Evolutionary conservation across 2,888 invertebrate species (phyloP).

Genomic region (Drepanosiphum platanoidis): DNA sequence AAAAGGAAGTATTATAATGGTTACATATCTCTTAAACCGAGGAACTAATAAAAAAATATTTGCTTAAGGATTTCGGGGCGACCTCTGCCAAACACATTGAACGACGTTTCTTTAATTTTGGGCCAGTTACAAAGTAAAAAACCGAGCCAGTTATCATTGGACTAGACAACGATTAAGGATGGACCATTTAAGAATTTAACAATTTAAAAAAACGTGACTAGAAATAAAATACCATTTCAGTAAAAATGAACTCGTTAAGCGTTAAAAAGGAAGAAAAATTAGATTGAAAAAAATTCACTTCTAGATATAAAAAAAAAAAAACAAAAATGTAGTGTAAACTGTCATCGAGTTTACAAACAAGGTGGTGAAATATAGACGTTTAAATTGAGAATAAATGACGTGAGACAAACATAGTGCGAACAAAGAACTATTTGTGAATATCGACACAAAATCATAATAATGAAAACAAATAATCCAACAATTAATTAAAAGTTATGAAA

Average conservation of each 20-base stretch:
- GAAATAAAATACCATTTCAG: conserved; percentile 11
- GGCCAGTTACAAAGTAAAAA: conserved; percentile 28
- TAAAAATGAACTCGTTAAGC: not conserved
- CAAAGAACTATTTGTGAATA: conserved; percentile 40
- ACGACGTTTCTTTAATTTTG: conserved; percentile 30
- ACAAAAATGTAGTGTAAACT: not conserved
- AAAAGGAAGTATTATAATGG: conserved; percentile 44
- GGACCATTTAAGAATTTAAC: conserved; percentile 24
- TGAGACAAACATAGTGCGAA: conserved; percentile 25
- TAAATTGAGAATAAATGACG: not conserved
- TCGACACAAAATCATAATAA: conserved; percentile 41
- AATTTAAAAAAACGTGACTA: conserved; percentile 28
- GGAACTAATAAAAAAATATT: conserved; percentile 54
- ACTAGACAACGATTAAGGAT: conserved; percentile 46
- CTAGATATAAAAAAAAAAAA: conserved; percentile 24
- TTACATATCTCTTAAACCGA: conserved; percentile 46
- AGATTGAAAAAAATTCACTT: conserved; percentile 36
- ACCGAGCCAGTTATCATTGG: conserved; percentile 57
- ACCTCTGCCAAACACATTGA: conserved; percentile 38
- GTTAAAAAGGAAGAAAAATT: too few relatives aligned
- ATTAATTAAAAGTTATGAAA: conserved; percentile 24
- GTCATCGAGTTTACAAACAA: not conserved
- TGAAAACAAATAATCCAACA: conserved; percentile 7
- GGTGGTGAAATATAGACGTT: not conserved
- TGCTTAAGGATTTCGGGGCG: conserved; percentile 8